Evolutionary conservation across 2,888 invertebrate species (phyloP), one percentile per base, ranked within the genome.

Genomic region (Chrysolina haemoptera): DNA sequence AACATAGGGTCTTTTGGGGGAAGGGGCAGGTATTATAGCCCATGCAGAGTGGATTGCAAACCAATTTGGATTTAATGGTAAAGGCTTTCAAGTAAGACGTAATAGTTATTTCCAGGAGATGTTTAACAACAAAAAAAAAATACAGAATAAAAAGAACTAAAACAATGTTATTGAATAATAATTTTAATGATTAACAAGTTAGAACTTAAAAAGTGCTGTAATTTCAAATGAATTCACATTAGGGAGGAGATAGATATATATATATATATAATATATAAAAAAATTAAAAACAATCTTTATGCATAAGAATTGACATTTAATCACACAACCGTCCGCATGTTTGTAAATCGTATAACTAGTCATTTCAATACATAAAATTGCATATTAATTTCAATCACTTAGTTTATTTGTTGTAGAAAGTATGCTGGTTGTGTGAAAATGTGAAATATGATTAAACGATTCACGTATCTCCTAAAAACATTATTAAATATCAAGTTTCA

Each of bases 381-480:
- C 73, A 78, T 74, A 76, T 73, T 62, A 68, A 22, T 55, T 67
- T 43, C 59, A 62, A 22, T 73, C 71, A 78, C 77, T 79, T 79
- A 77, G 78, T 75, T 79, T 75, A 73, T 35, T 35, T 35, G 35
- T 78, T 77, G 80, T 77, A 77, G 77, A 80, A 80, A 77, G 77
- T 74, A 75, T 76, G 82, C 82, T 84, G 85, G 86, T 86, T 88
- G 87, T 87, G 88, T 88, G 87, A 87, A 83, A 83, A 85, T 86
- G 86, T 87, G 86, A 86, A 86, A 86, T 85, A 84, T 86, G 86
- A 87, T 86, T 84, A 84, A 85, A 87, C 85, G 85, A 85, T 85
- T 88, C 87, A 87, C 87, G 87, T 86, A 87, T 88, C 88, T 87
- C 86, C 88, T 88, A 88, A 88, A 88, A 88, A 88, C 87, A 88